phyloP scores from a whole-genome alignment of 2,113 vertebrate genomes.

The Lates calcarifer region DNA sequence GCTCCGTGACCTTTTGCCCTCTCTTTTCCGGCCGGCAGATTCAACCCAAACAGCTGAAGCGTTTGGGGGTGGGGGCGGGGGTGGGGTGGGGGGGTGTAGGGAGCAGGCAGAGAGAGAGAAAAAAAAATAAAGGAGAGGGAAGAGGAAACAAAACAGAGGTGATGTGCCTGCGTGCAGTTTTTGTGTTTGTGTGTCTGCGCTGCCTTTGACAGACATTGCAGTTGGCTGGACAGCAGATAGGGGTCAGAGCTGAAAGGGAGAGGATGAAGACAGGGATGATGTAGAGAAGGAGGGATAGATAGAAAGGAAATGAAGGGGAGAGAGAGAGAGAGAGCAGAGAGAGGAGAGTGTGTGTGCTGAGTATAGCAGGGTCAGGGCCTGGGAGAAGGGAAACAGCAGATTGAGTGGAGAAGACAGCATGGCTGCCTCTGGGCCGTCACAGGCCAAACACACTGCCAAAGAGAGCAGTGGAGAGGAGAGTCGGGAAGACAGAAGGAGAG shows the following conservation, averaged over 20 bases:
- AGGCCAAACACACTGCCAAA: slow-evolving; percentile 77
- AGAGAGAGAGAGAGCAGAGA: slow-evolving; percentile 10
- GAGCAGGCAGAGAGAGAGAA: background rate
- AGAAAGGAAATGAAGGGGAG: slow-evolving; percentile 39
- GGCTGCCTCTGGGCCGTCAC: slow-evolving; percentile 78
- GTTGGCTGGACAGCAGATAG: slow-evolving; percentile 53
- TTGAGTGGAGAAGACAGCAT: slow-evolving; percentile 78
- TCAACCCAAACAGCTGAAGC: slow-evolving; percentile 56
- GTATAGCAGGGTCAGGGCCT: slow-evolving; percentile 72
- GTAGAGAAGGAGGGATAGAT: slow-evolving; percentile 37
- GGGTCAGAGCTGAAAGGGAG: slow-evolving; percentile 45
- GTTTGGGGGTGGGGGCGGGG: background rate
- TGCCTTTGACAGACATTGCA: slow-evolving; percentile 59
- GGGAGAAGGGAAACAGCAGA: slow-evolving; percentile 69
- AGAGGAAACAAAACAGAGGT: slow-evolving; percentile 41
- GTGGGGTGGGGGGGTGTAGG: background rate
- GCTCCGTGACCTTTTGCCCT: slow-evolving; percentile 19
- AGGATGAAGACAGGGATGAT: slow-evolving; percentile 46
- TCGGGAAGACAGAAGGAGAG: slow-evolving; percentile 42
- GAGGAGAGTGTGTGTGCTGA: slow-evolving; percentile 39
- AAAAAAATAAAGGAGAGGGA: background rate
- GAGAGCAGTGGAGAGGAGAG: slow-evolving; percentile 67
- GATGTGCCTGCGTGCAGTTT: slow-evolving; percentile 28
- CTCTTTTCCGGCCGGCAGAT: slow-evolving; percentile 41
- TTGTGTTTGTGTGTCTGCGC: background rate